Evolutionary conservation across 64 coral and sea anemone genomes (phyloP).

Genomic region (Montipora foliosa): DNA sequence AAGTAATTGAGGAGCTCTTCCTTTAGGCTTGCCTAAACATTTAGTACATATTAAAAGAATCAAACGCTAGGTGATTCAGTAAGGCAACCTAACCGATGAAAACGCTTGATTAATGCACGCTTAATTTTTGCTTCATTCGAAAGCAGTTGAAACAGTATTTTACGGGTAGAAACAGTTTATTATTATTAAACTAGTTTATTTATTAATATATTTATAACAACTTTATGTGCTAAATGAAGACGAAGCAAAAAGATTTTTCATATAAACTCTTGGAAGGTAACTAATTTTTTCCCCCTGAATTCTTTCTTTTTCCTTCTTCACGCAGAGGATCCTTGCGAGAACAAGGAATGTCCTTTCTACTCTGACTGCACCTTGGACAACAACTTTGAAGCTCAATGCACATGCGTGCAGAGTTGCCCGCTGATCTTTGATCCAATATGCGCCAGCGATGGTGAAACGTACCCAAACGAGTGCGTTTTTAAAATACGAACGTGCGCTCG

Average conservation of each 20-base stretch:
- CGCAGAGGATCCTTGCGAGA: conserved; percentile 37
- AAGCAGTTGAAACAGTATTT: too few species aligned
- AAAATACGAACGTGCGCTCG: conserved; percentile 68
- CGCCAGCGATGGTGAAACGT: conserved; percentile 85
- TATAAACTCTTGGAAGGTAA: neutral
- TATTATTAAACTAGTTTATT: too few species aligned
- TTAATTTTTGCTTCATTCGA: too few species aligned
- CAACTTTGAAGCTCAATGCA: conserved; percentile 40
- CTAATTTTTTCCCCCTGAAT: neutral
- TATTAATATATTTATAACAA: too few species aligned
- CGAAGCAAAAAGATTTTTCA: neutral
- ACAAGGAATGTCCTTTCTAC: conserved; percentile 37
- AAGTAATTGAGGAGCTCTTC: too few species aligned
- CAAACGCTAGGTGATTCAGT: too few species aligned
- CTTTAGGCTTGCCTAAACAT: too few species aligned
- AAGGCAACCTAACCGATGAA: too few species aligned
- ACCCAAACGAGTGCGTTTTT: conserved; percentile 80
- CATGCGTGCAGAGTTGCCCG: conserved; percentile 59
- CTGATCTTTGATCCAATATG: conserved; percentile 70
- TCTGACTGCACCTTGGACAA: conserved; percentile 66
- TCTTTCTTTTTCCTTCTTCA: neutral
- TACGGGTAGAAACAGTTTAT: too few species aligned
- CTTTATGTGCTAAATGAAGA: too few species aligned
- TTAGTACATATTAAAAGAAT: too few species aligned
- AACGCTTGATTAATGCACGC: too few species aligned